A percentile compares a stretch with the other conserved stretches of the same genome.
Evolutionary conservation across 2,113 vertebrate genomes (phyloP).

Genomic region (Bombycilla garrulus): DNA sequence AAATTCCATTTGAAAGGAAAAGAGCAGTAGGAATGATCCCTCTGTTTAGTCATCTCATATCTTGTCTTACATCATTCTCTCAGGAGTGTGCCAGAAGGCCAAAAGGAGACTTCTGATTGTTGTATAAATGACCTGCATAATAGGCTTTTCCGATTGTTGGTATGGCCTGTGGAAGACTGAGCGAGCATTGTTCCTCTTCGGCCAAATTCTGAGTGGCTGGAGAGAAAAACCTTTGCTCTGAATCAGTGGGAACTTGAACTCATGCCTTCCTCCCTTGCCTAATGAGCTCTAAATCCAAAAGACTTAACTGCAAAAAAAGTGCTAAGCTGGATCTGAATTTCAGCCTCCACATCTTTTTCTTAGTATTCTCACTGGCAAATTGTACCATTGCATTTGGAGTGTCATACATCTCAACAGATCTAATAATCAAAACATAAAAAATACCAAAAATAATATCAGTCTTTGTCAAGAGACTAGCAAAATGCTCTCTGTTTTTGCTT

Average conservation of each 20-base stretch:
- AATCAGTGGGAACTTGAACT: background rate
- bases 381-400: background rate
- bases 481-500: background rate
- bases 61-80: background rate
- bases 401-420: background rate
- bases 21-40: background rate
- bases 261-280: background rate
- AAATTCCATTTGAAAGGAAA: conserved; percentile 2
- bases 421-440: background rate
- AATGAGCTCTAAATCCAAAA: background rate
- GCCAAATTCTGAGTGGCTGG: background rate
- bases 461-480: background rate
- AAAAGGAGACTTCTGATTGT: conserved; percentile 4
- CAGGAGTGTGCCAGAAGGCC: background rate
- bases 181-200: background rate
- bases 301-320: background rate
- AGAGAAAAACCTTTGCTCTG: background rate
- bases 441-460: background rate
- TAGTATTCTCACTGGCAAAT: background rate
- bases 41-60: background rate
- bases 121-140: background rate
- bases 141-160: background rate
- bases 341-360: background rate
- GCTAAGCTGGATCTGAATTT: background rate
- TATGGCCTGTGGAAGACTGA: background rate